Percentiles rank a stretch among this genome's conserved stretches.
Conservation (phyloP, 92 coral and sea anemone species). For the Epizoanthus rinbou region DNA sequence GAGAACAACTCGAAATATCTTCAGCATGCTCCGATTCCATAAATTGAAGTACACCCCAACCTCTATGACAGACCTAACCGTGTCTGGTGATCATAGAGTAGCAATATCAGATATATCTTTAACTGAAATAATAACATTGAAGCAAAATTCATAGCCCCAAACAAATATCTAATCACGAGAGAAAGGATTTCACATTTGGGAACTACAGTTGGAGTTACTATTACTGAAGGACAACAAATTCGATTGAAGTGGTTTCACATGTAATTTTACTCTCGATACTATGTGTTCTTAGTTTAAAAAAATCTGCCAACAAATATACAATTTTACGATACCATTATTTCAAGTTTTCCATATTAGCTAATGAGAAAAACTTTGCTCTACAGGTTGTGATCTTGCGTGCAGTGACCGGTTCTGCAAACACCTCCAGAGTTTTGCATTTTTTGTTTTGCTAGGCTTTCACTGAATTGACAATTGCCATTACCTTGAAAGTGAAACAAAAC, state of each 20-base stretch:
- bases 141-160: no score
- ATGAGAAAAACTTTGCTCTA: not conserved
- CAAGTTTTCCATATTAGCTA: not conserved
- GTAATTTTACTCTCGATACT: not conserved
- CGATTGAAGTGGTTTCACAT: not conserved
- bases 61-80: not conserved
- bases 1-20: slow-evolving; percentile 1
- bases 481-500: not conserved
- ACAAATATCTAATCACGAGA: no score
- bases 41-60: not conserved
- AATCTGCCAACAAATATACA: not conserved
- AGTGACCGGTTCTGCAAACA: no score
- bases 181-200: no score
- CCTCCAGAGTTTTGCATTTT: not conserved
- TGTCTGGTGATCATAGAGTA: no score
- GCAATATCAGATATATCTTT: not conserved
- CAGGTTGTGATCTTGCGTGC: not conserved
- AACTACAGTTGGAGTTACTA: no score
- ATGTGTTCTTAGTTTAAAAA: not conserved
- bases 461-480: not conserved
- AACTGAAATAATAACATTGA: no score
- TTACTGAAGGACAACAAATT: no score
- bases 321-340: not conserved
- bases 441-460: not conserved
- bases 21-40: slow-evolving; percentile 4